These are phyloP conservation scores for Elephas maximus DNA, from an alignment of 2,113 vertebrate genomes.

Conservation along the genomic window DNA sequence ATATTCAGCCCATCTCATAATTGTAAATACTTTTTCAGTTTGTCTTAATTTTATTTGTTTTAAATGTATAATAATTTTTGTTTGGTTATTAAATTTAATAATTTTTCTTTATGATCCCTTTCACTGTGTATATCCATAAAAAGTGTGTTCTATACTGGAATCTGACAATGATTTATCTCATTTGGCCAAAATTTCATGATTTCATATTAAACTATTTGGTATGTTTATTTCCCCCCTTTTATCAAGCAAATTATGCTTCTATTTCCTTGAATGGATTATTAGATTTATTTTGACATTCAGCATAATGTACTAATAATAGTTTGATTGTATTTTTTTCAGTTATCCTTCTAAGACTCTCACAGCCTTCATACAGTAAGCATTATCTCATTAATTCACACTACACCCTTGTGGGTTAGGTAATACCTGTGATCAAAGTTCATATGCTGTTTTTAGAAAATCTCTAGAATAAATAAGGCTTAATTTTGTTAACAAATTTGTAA, in stretches of 20 bases:
- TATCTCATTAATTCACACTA: constrained; percentile 56
- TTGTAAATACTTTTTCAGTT: neutral
- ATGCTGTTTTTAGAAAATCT: constrained; percentile 63
- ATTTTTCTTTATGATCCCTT: neutral
- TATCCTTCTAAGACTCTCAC: constrained; percentile 13
- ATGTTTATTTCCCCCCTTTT: neutral
- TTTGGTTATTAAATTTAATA: constrained; percentile 27
- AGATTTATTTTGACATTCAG: constrained; percentile 32
- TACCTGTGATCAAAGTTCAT: constrained; percentile 60
- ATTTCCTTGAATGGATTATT: constrained; percentile 25
- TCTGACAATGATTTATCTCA: neutral
- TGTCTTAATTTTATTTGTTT: neutral
- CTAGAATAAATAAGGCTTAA: constrained; percentile 50
- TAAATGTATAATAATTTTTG: neutral
- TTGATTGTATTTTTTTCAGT: neutral
- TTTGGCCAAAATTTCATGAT: constrained; percentile 1
- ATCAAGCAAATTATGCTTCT: constrained; percentile 1
- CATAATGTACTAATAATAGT: constrained; percentile 34
- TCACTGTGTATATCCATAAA: neutral
- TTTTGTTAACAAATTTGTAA: constrained; percentile 70
- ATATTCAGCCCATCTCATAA: neutral
- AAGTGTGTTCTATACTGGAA: constrained; percentile 26
- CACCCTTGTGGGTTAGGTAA: constrained; percentile 64
- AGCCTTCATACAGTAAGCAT: neutral
- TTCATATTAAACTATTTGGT: constrained; percentile 4